These are phyloP conservation scores for Selene dorsalis DNA, from an alignment of 2,797 vertebrate species.

Conservation along the genomic window DNA sequence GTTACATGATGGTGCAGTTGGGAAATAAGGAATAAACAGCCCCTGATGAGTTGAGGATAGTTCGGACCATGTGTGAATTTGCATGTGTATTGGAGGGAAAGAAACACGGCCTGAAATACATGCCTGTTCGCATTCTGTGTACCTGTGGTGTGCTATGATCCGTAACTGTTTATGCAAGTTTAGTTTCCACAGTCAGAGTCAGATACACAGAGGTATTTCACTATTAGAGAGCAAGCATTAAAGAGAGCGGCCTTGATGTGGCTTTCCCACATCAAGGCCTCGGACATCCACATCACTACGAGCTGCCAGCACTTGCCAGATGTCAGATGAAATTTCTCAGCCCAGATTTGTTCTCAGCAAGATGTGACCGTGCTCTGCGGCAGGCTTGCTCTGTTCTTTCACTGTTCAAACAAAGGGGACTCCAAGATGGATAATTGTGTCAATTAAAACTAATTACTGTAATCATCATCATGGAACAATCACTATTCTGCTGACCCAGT, in stretches of 20 bases:
- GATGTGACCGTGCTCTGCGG: neutral
- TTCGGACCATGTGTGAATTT: slow-evolving; percentile 7
- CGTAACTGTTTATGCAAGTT: slow-evolving; percentile 7
- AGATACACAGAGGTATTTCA: neutral
- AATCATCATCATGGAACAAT: slow-evolving; percentile 13
- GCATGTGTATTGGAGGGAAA: slow-evolving; percentile 20
- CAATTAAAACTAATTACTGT: neutral
- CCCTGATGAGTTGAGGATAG: neutral
- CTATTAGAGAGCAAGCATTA: neutral
- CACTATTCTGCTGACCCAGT: neutral
- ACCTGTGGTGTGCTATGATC: slow-evolving; percentile 14
- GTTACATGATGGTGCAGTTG: slow-evolving; percentile 3
- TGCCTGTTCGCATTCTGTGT: neutral
- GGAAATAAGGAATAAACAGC: slow-evolving; percentile 27
- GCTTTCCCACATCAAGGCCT: neutral
- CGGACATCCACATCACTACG: neutral
- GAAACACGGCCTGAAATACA: slow-evolving; percentile 1
- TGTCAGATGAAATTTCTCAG: slow-evolving; percentile 15
- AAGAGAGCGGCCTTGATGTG: neutral
- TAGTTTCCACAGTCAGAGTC: neutral
- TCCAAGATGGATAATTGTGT: neutral
- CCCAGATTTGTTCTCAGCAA: slow-evolving; percentile 1
- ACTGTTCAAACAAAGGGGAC: neutral
- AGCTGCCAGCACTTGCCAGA: slow-evolving; percentile 6
- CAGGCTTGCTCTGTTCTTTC: neutral